phyloP scores from a whole-genome alignment of 2,888 invertebrate genomes.

The Latrodectus elegans region DNA sequence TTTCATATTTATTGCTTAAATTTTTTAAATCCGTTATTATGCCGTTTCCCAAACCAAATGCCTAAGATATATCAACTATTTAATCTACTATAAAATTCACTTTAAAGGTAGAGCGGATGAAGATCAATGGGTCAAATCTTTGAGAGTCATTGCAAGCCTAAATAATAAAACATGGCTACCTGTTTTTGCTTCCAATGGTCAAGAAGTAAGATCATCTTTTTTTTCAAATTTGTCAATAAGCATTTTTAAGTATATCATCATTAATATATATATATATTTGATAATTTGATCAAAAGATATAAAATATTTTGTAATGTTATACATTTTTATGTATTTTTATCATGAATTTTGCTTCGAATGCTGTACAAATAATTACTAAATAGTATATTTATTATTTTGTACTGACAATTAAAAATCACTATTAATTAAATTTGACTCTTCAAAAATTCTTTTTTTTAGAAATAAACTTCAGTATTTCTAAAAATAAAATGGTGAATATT shows the following conservation, averaged over 20 bases:
- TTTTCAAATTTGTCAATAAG: background rate
- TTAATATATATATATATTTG: background rate
- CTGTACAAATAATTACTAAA: background rate
- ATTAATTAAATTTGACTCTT: background rate
- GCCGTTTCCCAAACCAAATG: too few relatives aligned
- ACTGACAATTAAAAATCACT: background rate
- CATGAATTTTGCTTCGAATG: background rate
- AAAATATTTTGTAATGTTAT: background rate
- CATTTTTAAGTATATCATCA: background rate
- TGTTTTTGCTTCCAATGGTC: constrained; percentile 63
- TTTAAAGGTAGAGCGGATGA: constrained; percentile 56
- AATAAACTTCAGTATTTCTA: too few relatives aligned
- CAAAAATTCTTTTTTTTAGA: too few relatives aligned
- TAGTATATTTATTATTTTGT: background rate
- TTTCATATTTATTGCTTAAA: too few relatives aligned
- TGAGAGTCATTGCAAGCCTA: constrained; percentile 73
- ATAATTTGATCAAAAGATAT: background rate
- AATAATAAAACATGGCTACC: constrained; percentile 73
- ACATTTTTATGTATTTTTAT: background rate
- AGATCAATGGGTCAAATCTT: constrained; percentile 73
- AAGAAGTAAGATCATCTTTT: constrained; percentile 31
- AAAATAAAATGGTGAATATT: too few relatives aligned
- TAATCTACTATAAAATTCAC: background rate
- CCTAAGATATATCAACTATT: too few relatives aligned
- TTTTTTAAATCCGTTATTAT: too few relatives aligned